phyloP scores from a whole-genome alignment of 2,113 vertebrate species.

The Platichthys stellatus region DNA sequence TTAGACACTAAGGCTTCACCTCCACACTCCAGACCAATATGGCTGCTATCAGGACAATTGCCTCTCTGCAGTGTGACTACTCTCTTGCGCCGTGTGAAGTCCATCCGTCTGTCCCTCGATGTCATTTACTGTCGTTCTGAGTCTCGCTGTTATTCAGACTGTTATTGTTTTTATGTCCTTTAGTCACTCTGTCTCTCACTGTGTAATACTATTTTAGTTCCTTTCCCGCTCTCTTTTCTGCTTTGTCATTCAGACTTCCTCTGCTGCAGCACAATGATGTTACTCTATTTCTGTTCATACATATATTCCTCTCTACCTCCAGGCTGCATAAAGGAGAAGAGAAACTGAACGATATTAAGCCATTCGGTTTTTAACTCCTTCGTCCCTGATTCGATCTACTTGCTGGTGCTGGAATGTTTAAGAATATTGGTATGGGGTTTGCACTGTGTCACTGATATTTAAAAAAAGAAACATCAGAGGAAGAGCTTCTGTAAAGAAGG shows the following conservation, averaged over 20 bases:
- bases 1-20: slow-evolving; percentile 46
- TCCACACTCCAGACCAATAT: slow-evolving; percentile 34
- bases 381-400: background rate
- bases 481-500: slow-evolving; percentile 5
- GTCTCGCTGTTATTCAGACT: background rate
- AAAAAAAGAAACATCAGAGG: background rate
- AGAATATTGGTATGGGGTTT: too few species aligned
- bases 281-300: background rate
- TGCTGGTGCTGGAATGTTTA: background rate
- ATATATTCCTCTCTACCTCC: too few species aligned
- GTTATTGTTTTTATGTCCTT: background rate
- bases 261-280: slow-evolving; percentile 28
- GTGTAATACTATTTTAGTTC: background rate
- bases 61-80: slow-evolving; percentile 14
- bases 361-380: background rate
- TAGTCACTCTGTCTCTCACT: background rate
- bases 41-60: slow-evolving; percentile 46
- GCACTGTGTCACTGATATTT: background rate
- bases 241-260: slow-evolving; percentile 36
- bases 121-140: background rate
- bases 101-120: slow-evolving; percentile 12
- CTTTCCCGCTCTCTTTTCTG: background rate
- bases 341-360: too few species aligned
- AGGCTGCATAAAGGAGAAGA: too few species aligned
- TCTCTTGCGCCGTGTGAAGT: slow-evolving; percentile 12